Conservation (phyloP, 2,113 vertebrate species). For the Tetrax tetrax region DNA sequence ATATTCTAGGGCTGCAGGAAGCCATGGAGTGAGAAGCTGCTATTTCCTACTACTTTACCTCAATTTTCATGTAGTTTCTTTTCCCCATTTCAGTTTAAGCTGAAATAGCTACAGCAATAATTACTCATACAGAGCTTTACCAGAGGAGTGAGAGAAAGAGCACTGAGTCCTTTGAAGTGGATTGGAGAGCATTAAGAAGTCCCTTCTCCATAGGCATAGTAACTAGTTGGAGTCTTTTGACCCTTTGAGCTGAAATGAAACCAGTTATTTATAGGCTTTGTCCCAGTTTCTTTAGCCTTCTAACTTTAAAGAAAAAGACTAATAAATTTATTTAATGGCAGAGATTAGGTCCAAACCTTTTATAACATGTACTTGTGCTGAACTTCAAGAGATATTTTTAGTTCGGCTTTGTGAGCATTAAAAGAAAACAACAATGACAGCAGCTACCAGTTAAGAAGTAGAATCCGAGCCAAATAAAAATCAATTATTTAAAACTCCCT, state of each 20-base stretch:
- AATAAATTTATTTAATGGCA: not conserved
- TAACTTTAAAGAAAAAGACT: not conserved
- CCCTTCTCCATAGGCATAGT: not conserved
- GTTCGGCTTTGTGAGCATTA: not conserved
- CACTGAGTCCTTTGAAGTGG: not conserved
- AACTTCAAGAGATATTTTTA: slow-evolving; percentile 16
- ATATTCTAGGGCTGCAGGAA: not conserved
- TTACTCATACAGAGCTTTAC: not conserved
- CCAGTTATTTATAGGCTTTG: not conserved
- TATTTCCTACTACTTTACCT: not conserved
- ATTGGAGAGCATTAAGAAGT: not conserved
- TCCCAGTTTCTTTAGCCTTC: not conserved
- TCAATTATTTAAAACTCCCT: slow-evolving; percentile 3
- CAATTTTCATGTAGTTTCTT: not conserved
- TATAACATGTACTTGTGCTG: not conserved
- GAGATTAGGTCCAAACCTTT: not conserved
- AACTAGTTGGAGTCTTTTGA: not conserved
- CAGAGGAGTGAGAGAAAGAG: not conserved
- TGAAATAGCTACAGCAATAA: not conserved
- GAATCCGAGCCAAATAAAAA: slow-evolving; percentile 14
- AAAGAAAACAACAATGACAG: not conserved
- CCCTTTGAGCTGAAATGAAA: not conserved
- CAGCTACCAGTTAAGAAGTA: not conserved
- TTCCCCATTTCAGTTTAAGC: not conserved
- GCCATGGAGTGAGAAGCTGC: not conserved